Evolutionary conservation across 2,888 invertebrate genomes (phyloP).

Genomic region (Napeogenes sylphis): DNA sequence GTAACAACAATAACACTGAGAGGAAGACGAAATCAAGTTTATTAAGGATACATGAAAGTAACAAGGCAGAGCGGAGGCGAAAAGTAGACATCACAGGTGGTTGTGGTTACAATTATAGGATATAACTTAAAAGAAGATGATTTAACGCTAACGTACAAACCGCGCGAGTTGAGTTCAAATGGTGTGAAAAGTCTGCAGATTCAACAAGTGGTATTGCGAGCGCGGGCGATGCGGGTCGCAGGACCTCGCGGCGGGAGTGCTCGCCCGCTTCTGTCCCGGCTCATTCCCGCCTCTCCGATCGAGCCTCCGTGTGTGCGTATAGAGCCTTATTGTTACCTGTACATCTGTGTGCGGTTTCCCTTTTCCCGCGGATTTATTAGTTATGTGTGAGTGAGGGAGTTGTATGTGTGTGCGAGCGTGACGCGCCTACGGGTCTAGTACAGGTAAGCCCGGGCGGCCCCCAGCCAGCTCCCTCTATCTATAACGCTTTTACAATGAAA

Average conservation of each 20-base stretch:
- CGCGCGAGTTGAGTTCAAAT: conserved; percentile 55
- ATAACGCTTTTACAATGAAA: conserved; percentile 65
- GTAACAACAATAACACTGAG: conserved; percentile 63
- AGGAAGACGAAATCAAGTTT: conserved; percentile 61
- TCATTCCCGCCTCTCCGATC: conserved; percentile 38
- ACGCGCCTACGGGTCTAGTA: conserved; percentile 67
- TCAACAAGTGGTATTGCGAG: conserved; percentile 70
- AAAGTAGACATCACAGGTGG: conserved; percentile 68
- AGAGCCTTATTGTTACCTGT: conserved; percentile 39
- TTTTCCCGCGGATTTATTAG: conserved; percentile 18
- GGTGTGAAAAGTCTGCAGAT: conserved; percentile 54
- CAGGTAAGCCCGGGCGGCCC: conserved; percentile 72
- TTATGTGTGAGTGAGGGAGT: conserved; percentile 32
- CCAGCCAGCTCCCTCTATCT: conserved; percentile 57
- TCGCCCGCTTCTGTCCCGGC: conserved; percentile 69
- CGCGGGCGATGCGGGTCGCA: conserved; percentile 59
- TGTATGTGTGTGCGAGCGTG: conserved; percentile 47
- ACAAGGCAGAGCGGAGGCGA: conserved; percentile 56
- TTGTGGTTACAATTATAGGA: conserved; percentile 29
- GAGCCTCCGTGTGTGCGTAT: conserved; percentile 34
- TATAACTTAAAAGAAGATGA: conserved; percentile 29
- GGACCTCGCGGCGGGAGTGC: conserved; percentile 68
- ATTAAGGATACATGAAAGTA: conserved; percentile 41
- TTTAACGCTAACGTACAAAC: conserved; percentile 24
- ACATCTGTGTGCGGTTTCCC: conserved; percentile 26